Conservation (phyloP, 1,140 invertebrate genomes). For the Tribolium castaneum region DNA sequence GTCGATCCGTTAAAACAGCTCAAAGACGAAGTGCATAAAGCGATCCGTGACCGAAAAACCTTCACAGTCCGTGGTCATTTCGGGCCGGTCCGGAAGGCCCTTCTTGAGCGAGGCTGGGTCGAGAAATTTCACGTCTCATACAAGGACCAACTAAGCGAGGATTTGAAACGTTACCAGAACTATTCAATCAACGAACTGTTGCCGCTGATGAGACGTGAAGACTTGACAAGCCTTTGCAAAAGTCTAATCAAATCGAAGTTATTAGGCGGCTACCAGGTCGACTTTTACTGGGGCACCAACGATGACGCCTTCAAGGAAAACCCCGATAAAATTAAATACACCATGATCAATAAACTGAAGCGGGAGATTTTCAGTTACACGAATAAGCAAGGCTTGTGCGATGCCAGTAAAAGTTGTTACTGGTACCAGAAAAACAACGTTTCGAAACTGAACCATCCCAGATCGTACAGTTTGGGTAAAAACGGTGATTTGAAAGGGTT, state of each 20-base stretch:
- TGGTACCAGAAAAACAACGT: conserved; percentile 69
- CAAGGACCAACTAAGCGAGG: conserved; percentile 39
- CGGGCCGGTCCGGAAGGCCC: conserved; percentile 65
- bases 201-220: conserved; percentile 50
- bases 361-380: conserved; percentile 69
- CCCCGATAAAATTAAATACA: conserved; percentile 60
- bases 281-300: conserved; percentile 69
- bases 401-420: conserved; percentile 69
- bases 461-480: conserved; percentile 66
- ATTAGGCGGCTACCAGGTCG: conserved; percentile 68
- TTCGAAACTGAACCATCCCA: conserved; percentile 68
- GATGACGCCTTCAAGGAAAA: conserved; percentile 62
- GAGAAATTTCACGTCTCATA: conserved; percentile 66
- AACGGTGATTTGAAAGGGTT: conserved; percentile 52
- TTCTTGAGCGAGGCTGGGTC: conserved; percentile 71
- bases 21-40: conserved; percentile 57
- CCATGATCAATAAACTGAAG: conserved; percentile 69
- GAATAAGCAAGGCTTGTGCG: conserved; percentile 71
- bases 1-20: conserved; percentile 44
- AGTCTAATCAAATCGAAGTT: conserved; percentile 67
- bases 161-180: conserved; percentile 36
- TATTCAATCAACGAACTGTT: conserved; percentile 52
- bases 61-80: conserved; percentile 64
- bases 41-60: conserved; percentile 59
- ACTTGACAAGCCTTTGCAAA: conserved; percentile 54